A percentile compares a stretch with the other conserved stretches of the same genome.
phyloP scores from a whole-genome alignment of 2,113 vertebrate genomes.

The Forbesichthys agassizii region DNA sequence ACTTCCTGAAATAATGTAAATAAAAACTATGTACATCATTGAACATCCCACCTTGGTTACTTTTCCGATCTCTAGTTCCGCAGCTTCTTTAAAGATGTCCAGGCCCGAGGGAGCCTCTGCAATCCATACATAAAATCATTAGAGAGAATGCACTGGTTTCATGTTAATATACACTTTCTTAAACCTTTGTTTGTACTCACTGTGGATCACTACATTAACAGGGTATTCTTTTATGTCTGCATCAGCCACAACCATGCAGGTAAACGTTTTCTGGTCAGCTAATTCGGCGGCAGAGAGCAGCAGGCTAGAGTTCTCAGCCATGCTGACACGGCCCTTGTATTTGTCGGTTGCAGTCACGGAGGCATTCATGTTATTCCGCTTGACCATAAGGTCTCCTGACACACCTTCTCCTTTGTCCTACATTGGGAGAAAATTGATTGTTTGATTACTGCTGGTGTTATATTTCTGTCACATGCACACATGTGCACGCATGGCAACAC shows the following conservation, averaged over 20 bases:
- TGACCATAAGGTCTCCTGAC: slow-evolving; percentile 63
- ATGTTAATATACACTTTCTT: background rate
- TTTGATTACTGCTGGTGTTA: slow-evolving; percentile 10
- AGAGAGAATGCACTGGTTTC: background rate
- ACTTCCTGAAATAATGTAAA: slow-evolving; percentile 51
- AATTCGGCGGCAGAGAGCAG: slow-evolving; percentile 82
- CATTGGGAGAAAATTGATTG: slow-evolving; percentile 14
- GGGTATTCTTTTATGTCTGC: slow-evolving; percentile 79
- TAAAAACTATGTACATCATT: slow-evolving; percentile 52
- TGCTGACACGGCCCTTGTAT: slow-evolving; percentile 83
- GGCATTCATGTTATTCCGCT: slow-evolving; percentile 13
- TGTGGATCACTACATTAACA: slow-evolving; percentile 84
- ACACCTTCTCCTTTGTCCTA: slow-evolving; percentile 59
- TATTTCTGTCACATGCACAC: slow-evolving; percentile 6
- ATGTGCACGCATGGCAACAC: background rate
- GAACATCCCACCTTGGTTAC: slow-evolving; percentile 81
- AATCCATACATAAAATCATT: slow-evolving; percentile 46
- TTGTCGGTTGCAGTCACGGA: slow-evolving; percentile 74
- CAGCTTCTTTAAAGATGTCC: slow-evolving; percentile 80
- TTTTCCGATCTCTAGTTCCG: slow-evolving; percentile 86
- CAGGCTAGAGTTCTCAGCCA: slow-evolving; percentile 84
- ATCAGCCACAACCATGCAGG: slow-evolving; percentile 84
- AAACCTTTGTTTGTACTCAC: slow-evolving; percentile 78
- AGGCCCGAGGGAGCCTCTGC: slow-evolving; percentile 84
- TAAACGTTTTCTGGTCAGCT: slow-evolving; percentile 86